A percentile compares a stretch with the other conserved stretches of the same genome.
phyloP scores from a whole-genome alignment of 2,888 invertebrate species.

The Miltochrista miniata region DNA sequence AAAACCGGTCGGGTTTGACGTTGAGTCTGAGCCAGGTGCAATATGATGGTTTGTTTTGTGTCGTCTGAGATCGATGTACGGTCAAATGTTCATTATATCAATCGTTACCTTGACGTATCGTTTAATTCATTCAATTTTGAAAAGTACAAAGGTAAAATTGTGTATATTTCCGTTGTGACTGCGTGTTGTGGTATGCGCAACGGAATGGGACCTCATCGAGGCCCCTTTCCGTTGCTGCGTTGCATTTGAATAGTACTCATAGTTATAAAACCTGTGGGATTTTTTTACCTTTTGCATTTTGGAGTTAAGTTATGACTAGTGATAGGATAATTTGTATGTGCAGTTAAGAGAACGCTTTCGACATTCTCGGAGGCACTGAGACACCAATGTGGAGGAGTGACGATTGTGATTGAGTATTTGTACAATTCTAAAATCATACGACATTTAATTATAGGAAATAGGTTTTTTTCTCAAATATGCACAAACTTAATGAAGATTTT shows the following conservation, averaged over 20 bases:
- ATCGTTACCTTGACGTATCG: constrained; percentile 43
- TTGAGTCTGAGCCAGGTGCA: constrained; percentile 66
- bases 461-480: constrained; percentile 77
- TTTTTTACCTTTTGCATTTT: constrained; percentile 70
- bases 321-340: constrained; percentile 51
- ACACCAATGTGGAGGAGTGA: constrained; percentile 58
- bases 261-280: constrained; percentile 50
- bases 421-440: constrained; percentile 67
- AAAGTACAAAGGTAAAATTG: constrained; percentile 55
- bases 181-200: constrained; percentile 26
- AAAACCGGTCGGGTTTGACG: constrained; percentile 54
- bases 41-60: constrained; percentile 53
- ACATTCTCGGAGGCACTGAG: constrained; percentile 51
- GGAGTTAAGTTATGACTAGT: constrained; percentile 57
- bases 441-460: constrained; percentile 60
- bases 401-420: constrained; percentile 59
- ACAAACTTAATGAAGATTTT: constrained; percentile 79
- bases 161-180: constrained; percentile 39
- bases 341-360: constrained; percentile 49
- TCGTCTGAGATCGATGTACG: not conserved
- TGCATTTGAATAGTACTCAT: constrained; percentile 51
- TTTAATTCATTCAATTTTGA: constrained; percentile 39
- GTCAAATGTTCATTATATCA: constrained; percentile 6
- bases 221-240: constrained; percentile 23
- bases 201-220: not conserved